These are phyloP conservation scores for Cyclopterus lumpus DNA, from an alignment of 2,797 vertebrate genomes.

Conservation along the genomic window DNA sequence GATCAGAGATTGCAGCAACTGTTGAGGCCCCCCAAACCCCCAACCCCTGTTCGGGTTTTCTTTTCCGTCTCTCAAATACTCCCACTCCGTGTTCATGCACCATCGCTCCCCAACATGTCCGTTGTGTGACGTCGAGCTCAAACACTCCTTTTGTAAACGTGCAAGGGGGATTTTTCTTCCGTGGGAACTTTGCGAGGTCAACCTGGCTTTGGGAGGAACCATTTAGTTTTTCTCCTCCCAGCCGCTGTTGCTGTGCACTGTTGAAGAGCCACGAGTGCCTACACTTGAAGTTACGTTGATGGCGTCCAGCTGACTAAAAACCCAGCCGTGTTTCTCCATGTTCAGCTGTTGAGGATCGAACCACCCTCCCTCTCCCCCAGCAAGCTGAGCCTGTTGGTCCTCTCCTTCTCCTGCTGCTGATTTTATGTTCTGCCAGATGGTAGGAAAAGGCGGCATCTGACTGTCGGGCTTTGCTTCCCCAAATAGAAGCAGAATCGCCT, in stretches of 20 bases:
- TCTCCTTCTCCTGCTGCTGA: slow-evolving; percentile 27
- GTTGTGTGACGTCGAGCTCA: slow-evolving; percentile 38
- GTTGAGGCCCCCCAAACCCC: slow-evolving; percentile 14
- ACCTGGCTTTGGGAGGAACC: slow-evolving; percentile 41
- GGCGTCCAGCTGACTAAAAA: slow-evolving; percentile 57
- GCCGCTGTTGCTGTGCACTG: slow-evolving; percentile 69
- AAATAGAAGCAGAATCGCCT: slow-evolving; percentile 29
- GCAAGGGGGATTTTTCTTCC: slow-evolving; percentile 41
- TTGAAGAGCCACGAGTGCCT: slow-evolving; percentile 82
- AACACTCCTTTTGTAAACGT: slow-evolving; percentile 41
- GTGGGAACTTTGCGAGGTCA: slow-evolving; percentile 25
- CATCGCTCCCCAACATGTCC: slow-evolving; percentile 41
- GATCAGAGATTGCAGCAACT: slow-evolving; percentile 48
- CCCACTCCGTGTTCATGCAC: slow-evolving; percentile 16
- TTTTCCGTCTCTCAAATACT: slow-evolving; percentile 67
- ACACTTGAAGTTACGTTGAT: slow-evolving; percentile 63
- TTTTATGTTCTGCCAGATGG: slow-evolving; percentile 21
- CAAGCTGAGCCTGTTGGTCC: slow-evolving; percentile 2
- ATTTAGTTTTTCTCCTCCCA: slow-evolving; percentile 7
- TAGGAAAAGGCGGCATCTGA: slow-evolving; percentile 5
- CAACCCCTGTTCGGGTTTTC: slow-evolving; percentile 26
- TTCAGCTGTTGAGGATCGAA: slow-evolving; percentile 35
- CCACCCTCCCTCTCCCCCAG: not conserved
- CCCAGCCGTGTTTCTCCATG: slow-evolving; percentile 32
- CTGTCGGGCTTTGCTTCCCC: slow-evolving; percentile 26